Evolutionary conservation across 1,140 invertebrate genomes (phyloP).

Genomic region (Sycophaga agraensis): DNA sequence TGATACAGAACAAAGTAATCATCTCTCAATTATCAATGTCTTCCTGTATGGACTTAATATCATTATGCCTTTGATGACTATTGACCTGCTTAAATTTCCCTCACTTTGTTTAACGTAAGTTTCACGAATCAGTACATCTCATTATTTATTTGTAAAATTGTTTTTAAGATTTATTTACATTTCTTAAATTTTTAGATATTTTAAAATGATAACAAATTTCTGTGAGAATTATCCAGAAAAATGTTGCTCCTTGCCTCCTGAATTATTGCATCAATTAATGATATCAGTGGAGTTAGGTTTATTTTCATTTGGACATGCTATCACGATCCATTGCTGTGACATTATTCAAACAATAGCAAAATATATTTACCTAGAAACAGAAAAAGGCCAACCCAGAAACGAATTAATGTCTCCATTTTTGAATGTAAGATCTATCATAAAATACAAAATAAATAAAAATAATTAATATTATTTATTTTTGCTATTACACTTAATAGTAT

Average conservation of each 20-base stretch:
- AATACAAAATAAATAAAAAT: neutral
- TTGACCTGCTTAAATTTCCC: constrained; percentile 73
- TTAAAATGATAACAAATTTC: constrained; percentile 65
- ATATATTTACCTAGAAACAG: constrained; percentile 49
- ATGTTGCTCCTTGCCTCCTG: constrained; percentile 58
- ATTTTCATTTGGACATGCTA: constrained; percentile 66
- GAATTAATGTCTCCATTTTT: constrained; percentile 67
- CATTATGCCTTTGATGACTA: constrained; percentile 74
- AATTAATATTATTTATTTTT: neutral
- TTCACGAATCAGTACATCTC: neutral
- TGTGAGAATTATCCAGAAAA: constrained; percentile 71
- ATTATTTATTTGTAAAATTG: too few species aligned
- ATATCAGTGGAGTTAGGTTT: constrained; percentile 70
- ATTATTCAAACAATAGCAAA: constrained; percentile 63
- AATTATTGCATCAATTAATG: constrained; percentile 65
- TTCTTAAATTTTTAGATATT: constrained; percentile 50
- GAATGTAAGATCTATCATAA: constrained; percentile 57
- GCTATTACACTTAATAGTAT: too few species aligned
- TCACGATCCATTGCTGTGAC: constrained; percentile 67
- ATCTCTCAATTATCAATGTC: constrained; percentile 54
- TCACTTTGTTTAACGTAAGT: constrained; percentile 67
- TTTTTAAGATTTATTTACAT: neutral
- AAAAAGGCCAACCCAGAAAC: constrained; percentile 54
- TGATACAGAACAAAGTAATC: too few species aligned
- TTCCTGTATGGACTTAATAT: constrained; percentile 71